Conservation (phyloP, 2,888 invertebrate species). For the Mystacides longicornis region DNA sequence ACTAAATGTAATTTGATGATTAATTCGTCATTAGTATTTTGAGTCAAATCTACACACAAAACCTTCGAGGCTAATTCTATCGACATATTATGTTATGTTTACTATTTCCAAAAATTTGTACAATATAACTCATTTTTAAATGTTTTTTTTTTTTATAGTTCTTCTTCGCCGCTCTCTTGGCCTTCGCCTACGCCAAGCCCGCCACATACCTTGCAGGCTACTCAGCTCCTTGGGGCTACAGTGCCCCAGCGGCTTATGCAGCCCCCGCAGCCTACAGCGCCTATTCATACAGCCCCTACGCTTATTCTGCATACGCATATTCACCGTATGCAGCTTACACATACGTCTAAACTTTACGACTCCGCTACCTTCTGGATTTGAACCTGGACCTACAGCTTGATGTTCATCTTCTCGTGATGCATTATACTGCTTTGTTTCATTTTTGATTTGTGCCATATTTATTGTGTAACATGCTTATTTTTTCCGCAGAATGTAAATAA, state of each 20-base stretch:
- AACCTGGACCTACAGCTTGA: too few species aligned
- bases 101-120: background rate
- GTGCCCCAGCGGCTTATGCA: conserved; percentile 18
- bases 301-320: conserved; percentile 15
- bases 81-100: too few species aligned
- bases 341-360: conserved; percentile 5
- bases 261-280: conserved; percentile 16
- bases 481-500: too few species aligned
- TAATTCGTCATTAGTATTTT: too few species aligned
- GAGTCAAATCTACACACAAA: too few species aligned
- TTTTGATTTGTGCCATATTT: conserved; percentile 2
- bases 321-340: conserved; percentile 31
- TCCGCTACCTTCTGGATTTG: too few species aligned
- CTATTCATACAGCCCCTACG: conserved; percentile 19
- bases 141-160: conserved; percentile 15
- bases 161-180: conserved; percentile 22
- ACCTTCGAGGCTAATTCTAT: too few species aligned
- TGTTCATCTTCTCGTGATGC: too few species aligned
- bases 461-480: too few species aligned
- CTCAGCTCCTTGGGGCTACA: conserved; percentile 31
- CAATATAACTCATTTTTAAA: background rate
- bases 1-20: too few species aligned
- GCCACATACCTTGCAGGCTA: conserved; percentile 25
- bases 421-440: background rate
- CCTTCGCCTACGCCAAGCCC: conserved; percentile 25